Evolutionary conservation across 2,113 vertebrate genomes (phyloP), one percentile per base, ranked within the genome.

Genomic region (Xenopus tropicalis): DNA sequence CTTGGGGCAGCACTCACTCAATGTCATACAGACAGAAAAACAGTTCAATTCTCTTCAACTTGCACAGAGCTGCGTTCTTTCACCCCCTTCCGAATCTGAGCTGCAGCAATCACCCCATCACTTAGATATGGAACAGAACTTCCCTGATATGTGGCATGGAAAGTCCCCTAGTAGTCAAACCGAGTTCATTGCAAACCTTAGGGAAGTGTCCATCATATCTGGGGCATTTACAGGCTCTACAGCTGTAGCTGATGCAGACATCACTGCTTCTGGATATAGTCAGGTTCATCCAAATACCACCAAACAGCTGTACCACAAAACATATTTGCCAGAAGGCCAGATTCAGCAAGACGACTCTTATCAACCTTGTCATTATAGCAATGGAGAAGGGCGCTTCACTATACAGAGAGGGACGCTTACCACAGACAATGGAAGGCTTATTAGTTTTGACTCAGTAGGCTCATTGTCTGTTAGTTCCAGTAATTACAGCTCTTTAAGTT

Each of bases 391-490:
- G 81, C 93, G 93, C 88, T 94, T 95, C 83, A 93, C 95, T 89
- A 95, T 97, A 89, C 96, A 99, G 81, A 91, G 95, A 89, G 91
- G 91, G 82, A 90, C 93, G 78, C 89, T 94, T 70, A 95, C 88
- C 85, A 92, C 93, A 80, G 94, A 98, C 87, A 93, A 98, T 81
- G 93, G 94, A 83, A 92, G 92, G 80, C 94, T 98, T 84, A 94
- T 97, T 89, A 97, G 90, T 91, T 99, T 98, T 89, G 95, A 99
- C 90, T 97, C 95, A 79, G 92, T 98, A 86, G 91, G 94, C 83
- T 94, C 96, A 79, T 90, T 98, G 86, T 95, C 97, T 85, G 94
- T 93, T 80, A 93, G 90, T 86, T 96, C 97, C 65, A 98, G 91
- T 90, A 98, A 94, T 92, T 98, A 97, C 86, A 96, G 94, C 87